These are phyloP conservation scores for Calonectris borealis DNA, from an alignment of 2,113 vertebrate genomes.

Conservation along the genomic window DNA sequence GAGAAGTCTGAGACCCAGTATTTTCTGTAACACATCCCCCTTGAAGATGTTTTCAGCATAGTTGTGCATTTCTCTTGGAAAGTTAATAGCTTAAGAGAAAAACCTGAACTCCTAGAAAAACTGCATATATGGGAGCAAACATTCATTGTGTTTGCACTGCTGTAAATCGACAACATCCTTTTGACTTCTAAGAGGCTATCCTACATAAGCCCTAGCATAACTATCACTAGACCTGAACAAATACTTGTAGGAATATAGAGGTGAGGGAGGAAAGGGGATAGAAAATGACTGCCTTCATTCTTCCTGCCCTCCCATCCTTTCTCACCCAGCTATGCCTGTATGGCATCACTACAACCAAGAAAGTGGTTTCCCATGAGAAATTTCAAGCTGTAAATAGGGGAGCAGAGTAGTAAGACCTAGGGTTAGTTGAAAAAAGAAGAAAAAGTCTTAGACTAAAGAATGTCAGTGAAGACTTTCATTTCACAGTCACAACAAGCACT, in stretches of 20 bases:
- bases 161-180: not conserved
- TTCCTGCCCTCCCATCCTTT: not conserved
- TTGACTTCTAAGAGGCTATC: not conserved
- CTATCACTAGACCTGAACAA: not conserved
- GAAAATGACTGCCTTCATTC: not conserved
- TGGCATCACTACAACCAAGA: not conserved
- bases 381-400: not conserved
- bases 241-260: not conserved
- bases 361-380: not conserved
- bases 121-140: not conserved
- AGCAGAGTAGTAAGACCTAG: not conserved
- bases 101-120: not conserved
- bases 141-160: not conserved
- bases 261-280: not conserved
- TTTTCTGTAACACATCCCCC: not conserved
- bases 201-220: not conserved
- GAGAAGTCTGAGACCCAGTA: not conserved
- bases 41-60: not conserved
- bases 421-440: not conserved
- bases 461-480: fast-evolving
- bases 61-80: not conserved
- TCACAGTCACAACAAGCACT: not conserved
- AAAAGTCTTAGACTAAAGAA: not conserved
- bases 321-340: not conserved
- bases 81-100: not conserved